Base-by-base conservation (phyloP, 2,888 invertebrate genomes). In the Leptogaster cylindrica region DNA sequence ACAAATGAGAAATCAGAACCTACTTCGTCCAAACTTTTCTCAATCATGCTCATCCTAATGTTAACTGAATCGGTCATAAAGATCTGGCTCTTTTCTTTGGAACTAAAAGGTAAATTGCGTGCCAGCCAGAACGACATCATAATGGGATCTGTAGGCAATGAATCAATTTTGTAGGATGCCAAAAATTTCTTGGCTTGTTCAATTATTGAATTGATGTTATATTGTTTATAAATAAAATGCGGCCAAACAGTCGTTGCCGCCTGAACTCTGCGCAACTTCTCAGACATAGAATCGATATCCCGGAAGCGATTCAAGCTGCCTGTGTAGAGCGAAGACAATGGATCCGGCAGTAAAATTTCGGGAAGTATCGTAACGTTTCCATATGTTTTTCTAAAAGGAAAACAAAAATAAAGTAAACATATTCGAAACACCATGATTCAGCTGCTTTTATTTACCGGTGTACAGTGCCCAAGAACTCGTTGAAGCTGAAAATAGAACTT, bases 121-220 rank as follows among this genome's bases (percentile, higher is more conserved):
- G 89, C 89, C 61, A 92, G 85, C 92, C 93, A 93, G 78, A 87
- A 93, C 0, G 91, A 91, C 70, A 93, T 81, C 68, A 88, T 86
- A 6, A 84, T 82, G 1, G 90, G 88, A 80, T 90, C 88, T 36
- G 79, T 80, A 3, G 90, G 89, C 78, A 89, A 83, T 67, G 83
- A 83, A 71, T 83, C 76, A 39, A 80, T 76, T 67, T 79, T 78
- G 44, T 79, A 76, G 31, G 75, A 69, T 18, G 76, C 76, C 14
- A 81, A 72, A 66, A 76, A 78, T 44, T 76, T 75, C 33, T 79
- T 75, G 10, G 81, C 79, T 65, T 82, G 77, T 74, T 82, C 76
- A 69, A 80, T 51, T 78, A 83, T 72, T 78, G 78, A 73, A 74
- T 77, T 68, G 79, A 82, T 71, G 74, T 88, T 86, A 73, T 88